These are phyloP conservation scores for Drosophila infuscata DNA, from an alignment of 2,888 invertebrate species.

Conservation along the genomic window DNA sequence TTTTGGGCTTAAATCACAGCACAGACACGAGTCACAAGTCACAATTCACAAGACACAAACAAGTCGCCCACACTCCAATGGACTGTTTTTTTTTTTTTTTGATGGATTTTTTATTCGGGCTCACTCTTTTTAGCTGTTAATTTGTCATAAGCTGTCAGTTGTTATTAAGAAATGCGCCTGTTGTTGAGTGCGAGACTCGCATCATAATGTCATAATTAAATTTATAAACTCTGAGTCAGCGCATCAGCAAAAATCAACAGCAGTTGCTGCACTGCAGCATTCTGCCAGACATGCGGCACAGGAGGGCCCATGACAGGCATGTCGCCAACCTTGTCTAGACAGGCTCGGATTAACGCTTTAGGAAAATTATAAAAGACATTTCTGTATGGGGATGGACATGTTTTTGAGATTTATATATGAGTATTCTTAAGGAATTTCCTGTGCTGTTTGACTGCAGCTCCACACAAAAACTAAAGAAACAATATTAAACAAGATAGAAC, in stretches of 20 bases:
- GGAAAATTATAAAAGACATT: conserved; percentile 14
- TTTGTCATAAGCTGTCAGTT: conserved; percentile 76
- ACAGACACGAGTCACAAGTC: conserved; percentile 60
- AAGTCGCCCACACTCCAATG: conserved; percentile 63
- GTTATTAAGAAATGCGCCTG: conserved; percentile 64
- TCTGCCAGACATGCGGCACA: neutral
- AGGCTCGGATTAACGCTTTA: conserved; percentile 41
- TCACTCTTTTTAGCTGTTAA: conserved; percentile 61
- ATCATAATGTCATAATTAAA: conserved; percentile 80
- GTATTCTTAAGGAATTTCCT: conserved; percentile 2
- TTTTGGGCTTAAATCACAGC: conserved; percentile 27
- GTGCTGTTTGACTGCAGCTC: neutral
- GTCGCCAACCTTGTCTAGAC: conserved; percentile 69
- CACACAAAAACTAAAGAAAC: neutral
- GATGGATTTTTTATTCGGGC: neutral
- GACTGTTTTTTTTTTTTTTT: conserved; percentile 11
- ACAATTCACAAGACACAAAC: conserved; percentile 32
- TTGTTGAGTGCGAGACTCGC: conserved; percentile 60
- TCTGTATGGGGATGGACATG: neutral
- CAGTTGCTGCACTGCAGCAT: conserved; percentile 8
- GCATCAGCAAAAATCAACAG: conserved; percentile 15
- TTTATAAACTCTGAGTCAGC: conserved; percentile 74
- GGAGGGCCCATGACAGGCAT: conserved; percentile 13
- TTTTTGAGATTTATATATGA: conserved; percentile 2
- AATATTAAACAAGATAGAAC: too few species aligned